Evolutionary conservation across 2,113 vertebrate genomes (phyloP).

Genomic region (Gymnorhina tibicen): DNA sequence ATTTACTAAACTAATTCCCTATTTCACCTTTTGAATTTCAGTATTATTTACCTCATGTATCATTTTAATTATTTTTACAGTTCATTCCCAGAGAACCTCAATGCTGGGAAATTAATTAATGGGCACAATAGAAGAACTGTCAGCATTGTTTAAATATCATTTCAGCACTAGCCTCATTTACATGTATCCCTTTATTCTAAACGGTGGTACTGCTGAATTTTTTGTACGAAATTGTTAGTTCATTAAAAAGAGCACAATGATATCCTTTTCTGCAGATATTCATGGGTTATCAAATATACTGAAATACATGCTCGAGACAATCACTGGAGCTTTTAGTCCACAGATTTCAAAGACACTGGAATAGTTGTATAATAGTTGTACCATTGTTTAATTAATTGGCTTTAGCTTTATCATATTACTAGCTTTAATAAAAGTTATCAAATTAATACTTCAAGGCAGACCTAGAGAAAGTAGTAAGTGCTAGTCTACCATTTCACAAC

Average conservation of each 20-base stretch:
- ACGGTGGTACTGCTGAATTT: slow-evolving; percentile 64
- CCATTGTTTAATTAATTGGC: neutral
- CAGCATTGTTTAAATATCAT: slow-evolving; percentile 64
- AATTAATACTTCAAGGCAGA: neutral
- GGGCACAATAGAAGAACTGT: slow-evolving; percentile 72
- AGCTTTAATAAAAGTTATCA: neutral
- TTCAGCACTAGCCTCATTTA: slow-evolving; percentile 62
- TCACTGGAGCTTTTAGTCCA: slow-evolving; percentile 10
- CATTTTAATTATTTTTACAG: slow-evolving; percentile 79
- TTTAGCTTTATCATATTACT: neutral
- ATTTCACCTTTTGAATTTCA: slow-evolving; percentile 71
- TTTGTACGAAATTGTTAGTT: slow-evolving; percentile 60
- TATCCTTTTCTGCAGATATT: slow-evolving; percentile 60
- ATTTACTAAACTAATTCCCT: slow-evolving; percentile 61
- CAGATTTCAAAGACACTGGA: neutral
- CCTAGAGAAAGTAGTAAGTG: neutral
- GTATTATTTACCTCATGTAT: slow-evolving; percentile 76
- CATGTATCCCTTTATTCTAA: slow-evolving; percentile 61
- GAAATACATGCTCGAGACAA: slow-evolving; percentile 24
- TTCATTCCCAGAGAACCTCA: slow-evolving; percentile 71
- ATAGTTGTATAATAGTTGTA: neutral
- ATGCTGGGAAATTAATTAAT: slow-evolving; percentile 79
- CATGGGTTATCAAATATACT: slow-evolving; percentile 48
- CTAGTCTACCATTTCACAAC: neutral
- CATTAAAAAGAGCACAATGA: slow-evolving; percentile 64